Conservation (phyloP, 2,113 vertebrate genomes). For the Zapornia atra region DNA sequence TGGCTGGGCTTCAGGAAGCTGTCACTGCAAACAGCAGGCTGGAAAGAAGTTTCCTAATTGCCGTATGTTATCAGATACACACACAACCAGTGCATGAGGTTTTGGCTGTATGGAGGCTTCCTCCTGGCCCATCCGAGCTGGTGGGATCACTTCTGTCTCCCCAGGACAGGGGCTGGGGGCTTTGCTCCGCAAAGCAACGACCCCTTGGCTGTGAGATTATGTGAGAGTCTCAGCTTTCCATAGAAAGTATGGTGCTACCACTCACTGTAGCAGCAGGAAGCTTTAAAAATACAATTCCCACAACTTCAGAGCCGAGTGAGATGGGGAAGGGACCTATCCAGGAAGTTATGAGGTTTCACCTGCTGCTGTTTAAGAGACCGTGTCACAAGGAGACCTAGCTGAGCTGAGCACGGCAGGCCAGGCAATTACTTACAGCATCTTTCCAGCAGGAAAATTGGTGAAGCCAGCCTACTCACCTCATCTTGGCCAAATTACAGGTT, state of each 20-base stretch:
- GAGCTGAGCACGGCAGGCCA: neutral
- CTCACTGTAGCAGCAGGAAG: neutral
- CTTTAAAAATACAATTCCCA: neutral
- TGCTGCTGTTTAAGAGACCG: neutral
- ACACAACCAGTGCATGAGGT: rapidly evolving
- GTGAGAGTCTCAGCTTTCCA: neutral
- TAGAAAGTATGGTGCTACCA: neutral
- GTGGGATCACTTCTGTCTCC: neutral
- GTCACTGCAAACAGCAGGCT: constrained; percentile 14
- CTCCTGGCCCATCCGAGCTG: neutral
- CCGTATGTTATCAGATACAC: neutral
- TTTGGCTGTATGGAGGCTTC: neutral
- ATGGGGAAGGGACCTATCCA: neutral
- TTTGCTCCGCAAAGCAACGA: neutral
- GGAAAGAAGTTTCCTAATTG: constrained; percentile 29
- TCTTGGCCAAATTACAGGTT: neutral
- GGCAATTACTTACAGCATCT: neutral
- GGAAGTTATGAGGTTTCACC: neutral
- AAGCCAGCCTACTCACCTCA: neutral
- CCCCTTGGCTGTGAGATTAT: neutral
- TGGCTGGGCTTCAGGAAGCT: constrained; percentile 57
- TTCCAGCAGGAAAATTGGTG: neutral
- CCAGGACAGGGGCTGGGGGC: neutral
- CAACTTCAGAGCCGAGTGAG: neutral
- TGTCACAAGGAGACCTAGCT: neutral